Conservation (phyloP, 2,888 invertebrate genomes). For the Saturnia pavonia region DNA sequence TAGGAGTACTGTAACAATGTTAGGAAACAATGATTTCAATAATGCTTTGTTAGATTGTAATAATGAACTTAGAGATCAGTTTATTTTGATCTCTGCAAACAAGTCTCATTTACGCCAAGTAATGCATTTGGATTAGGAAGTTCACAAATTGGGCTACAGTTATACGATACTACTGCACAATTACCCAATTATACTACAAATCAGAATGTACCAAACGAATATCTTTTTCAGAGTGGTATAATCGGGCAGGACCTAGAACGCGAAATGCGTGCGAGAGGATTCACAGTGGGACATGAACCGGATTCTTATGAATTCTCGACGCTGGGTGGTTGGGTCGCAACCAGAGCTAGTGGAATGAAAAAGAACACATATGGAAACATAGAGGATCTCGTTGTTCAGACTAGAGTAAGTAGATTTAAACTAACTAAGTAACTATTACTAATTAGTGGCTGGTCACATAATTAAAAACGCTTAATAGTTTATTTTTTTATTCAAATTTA, state of each 20-base stretch:
- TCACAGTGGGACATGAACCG: conserved; percentile 97
- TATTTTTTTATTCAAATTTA: too few relatives aligned
- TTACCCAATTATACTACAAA: not conserved
- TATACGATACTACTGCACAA: too few relatives aligned
- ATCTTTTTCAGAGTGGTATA: conserved; percentile 90
- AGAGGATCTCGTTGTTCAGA: conserved; percentile 95
- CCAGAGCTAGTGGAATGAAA: conserved; percentile 99
- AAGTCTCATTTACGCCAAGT: not conserved
- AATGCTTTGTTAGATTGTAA: not conserved
- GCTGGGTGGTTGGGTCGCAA: conserved; percentile 98
- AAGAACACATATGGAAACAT: conserved; percentile 99
- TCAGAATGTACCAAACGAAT: not conserved
- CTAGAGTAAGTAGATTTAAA: conserved; percentile 85
- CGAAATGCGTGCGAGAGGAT: conserved; percentile 88
- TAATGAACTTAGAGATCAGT: not conserved
- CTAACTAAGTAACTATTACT: too few relatives aligned
- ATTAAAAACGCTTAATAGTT: too few relatives aligned
- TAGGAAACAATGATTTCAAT: not conserved
- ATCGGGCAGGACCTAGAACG: conserved; percentile 97
- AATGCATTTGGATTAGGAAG: too few relatives aligned
- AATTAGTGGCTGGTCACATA: too few relatives aligned
- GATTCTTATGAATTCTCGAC: conserved; percentile 99
- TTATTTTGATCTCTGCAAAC: not conserved
- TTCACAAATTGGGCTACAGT: too few relatives aligned
- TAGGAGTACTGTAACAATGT: not conserved